These are phyloP conservation scores for Martes flavigula DNA, from an alignment of 2,797 vertebrate species.

Conservation along the genomic window DNA sequence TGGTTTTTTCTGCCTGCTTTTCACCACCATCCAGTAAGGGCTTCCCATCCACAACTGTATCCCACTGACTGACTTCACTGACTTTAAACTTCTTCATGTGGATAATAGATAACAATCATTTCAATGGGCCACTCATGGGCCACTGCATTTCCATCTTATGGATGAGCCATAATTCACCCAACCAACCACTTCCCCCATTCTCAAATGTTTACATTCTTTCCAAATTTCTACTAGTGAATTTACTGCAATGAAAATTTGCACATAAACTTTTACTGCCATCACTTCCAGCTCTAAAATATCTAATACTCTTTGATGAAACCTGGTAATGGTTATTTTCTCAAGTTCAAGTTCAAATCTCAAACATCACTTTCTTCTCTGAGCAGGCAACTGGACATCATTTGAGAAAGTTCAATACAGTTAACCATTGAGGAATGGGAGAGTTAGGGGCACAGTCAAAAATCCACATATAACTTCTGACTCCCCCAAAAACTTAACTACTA, in stretches of 20 bases:
- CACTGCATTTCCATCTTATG: background rate
- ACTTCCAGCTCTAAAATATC: conserved; percentile 3
- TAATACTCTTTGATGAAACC: background rate
- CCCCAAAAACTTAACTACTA: background rate
- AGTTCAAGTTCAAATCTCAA: background rate
- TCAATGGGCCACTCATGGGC: background rate
- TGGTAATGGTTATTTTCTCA: background rate
- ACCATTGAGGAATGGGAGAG: background rate
- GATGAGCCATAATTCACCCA: background rate
- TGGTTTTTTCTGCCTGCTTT: background rate
- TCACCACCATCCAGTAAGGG: too few relatives aligned
- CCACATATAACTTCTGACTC: background rate
- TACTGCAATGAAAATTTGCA: background rate
- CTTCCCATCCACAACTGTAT: background rate
- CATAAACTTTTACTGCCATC: background rate
- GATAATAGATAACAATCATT: background rate
- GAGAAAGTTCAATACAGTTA: background rate
- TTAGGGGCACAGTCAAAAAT: background rate
- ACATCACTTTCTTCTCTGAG: background rate
- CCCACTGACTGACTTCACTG: background rate
- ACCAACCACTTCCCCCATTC: background rate
- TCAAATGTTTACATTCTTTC: background rate
- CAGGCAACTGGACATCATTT: background rate
- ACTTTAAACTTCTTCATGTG: background rate
- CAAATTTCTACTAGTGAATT: background rate